These are phyloP conservation scores for Synanceia verrucosa DNA, from an alignment of 2,797 vertebrate species.

Conservation along the genomic window DNA sequence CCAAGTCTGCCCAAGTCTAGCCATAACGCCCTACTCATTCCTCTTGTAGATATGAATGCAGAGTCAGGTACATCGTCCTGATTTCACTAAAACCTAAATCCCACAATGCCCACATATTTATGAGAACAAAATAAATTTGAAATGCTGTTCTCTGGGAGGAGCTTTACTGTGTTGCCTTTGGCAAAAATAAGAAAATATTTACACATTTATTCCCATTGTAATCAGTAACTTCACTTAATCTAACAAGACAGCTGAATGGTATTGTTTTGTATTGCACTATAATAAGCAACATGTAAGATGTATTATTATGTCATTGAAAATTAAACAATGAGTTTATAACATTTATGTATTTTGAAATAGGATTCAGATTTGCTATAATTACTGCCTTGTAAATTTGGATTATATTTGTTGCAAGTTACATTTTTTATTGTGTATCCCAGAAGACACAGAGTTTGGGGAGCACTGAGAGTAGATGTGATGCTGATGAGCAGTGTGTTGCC, in stretches of 20 bases:
- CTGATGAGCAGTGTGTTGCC: constrained; percentile 13
- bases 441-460: neutral
- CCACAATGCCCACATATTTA: neutral
- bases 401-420: neutral
- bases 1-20: neutral
- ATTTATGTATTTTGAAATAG: neutral
- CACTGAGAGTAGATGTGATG: constrained; percentile 7
- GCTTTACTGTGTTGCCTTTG: neutral
- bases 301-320: neutral
- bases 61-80: neutral
- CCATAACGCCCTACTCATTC: neutral
- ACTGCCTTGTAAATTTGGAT: neutral
- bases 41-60: neutral
- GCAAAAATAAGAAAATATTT: neutral
- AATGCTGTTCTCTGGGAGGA: neutral
- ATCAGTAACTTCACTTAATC: neutral
- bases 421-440: neutral
- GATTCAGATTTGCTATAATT: neutral
- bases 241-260: neutral
- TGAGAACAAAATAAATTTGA: constrained; percentile 5
- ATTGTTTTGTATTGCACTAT: neutral
- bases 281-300: neutral
- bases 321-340: neutral
- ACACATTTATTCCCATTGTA: constrained; percentile 6
- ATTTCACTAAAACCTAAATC: neutral